Conservation (phyloP, 2,797 vertebrate species). For the Benthosema pterotum region DNA sequence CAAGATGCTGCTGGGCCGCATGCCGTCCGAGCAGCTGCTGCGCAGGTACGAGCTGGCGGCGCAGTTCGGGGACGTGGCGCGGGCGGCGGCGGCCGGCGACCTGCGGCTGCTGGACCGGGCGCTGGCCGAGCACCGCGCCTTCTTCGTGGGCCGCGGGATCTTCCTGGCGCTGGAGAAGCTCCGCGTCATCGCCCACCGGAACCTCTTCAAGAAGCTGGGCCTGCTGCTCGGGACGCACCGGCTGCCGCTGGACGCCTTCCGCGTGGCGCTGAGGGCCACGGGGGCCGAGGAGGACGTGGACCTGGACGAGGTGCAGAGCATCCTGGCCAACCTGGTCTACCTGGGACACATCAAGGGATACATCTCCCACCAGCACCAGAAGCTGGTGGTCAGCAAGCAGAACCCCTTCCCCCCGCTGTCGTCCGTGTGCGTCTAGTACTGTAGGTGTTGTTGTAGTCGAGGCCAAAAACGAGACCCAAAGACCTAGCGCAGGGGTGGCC, state of each 20-base stretch:
- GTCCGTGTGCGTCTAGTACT: too few species aligned
- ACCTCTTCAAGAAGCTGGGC: slow-evolving; percentile 99
- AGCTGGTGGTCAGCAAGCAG: slow-evolving; percentile 98
- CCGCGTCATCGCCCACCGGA: slow-evolving; percentile 96
- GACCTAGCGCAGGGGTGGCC: too few species aligned
- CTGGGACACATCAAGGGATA: slow-evolving; percentile 99
- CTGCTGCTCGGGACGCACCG: slow-evolving; percentile 92
- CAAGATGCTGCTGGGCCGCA: slow-evolving; percentile 97
- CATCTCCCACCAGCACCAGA: slow-evolving; percentile 98
- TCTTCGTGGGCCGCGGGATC: slow-evolving; percentile 97
- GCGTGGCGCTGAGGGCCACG: slow-evolving; percentile 92
- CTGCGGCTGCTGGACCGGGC: slow-evolving; percentile 92
- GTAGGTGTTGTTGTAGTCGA: too few species aligned
- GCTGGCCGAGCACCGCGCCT: slow-evolving; percentile 90
- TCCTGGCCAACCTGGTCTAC: slow-evolving; percentile 96
- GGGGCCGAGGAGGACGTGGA: slow-evolving; percentile 93
- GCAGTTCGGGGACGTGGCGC: slow-evolving; percentile 95
- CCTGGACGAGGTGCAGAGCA: slow-evolving; percentile 95
- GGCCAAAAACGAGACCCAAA: too few species aligned
- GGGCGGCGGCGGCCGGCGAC: slow-evolving; percentile 94
- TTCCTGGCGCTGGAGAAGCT: slow-evolving; percentile 98
- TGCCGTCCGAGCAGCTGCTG: slow-evolving; percentile 91
- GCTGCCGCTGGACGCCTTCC: slow-evolving; percentile 92
- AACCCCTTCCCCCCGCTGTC: slow-evolving; percentile 94
- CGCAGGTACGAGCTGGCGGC: slow-evolving; percentile 94